A percentile compares a stretch with the other conserved stretches of the same genome.
Evolutionary conservation across 2,888 invertebrate genomes (phyloP).

Genomic region (Neoaliturus tenellus): DNA sequence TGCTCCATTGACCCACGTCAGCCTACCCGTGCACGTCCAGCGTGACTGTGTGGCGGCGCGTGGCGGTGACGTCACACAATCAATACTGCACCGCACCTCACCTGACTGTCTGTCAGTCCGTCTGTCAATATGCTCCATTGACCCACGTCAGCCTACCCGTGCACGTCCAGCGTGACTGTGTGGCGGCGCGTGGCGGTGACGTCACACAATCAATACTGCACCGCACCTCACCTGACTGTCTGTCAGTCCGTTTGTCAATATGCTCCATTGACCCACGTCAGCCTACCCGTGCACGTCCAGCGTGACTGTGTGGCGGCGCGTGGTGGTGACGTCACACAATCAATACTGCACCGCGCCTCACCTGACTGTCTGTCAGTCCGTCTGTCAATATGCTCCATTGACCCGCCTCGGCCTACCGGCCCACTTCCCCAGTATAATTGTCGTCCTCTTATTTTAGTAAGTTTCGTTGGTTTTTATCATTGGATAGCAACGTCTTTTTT

Average conservation of each 20-base stretch:
- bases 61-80: slow-evolving; percentile 16
- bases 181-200: neutral
- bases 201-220: slow-evolving; percentile 30
- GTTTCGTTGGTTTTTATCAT: no score
- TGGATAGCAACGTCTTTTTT: no score
- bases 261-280: neutral
- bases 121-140: slow-evolving; percentile 3
- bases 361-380: neutral
- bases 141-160: neutral
- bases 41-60: neutral
- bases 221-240: neutral
- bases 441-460: no score
- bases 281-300: neutral
- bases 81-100: slow-evolving; percentile 8
- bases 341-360: slow-evolving; percentile 8
- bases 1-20: neutral
- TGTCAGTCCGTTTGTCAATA: neutral
- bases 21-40: neutral
- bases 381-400: slow-evolving; percentile 3
- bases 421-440: no score
- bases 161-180: neutral
- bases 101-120: neutral
- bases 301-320: neutral
- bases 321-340: slow-evolving; percentile 12
- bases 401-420: neutral